Conservation (phyloP, 2,113 vertebrate genomes). For the Toxotes chatareus region DNA sequence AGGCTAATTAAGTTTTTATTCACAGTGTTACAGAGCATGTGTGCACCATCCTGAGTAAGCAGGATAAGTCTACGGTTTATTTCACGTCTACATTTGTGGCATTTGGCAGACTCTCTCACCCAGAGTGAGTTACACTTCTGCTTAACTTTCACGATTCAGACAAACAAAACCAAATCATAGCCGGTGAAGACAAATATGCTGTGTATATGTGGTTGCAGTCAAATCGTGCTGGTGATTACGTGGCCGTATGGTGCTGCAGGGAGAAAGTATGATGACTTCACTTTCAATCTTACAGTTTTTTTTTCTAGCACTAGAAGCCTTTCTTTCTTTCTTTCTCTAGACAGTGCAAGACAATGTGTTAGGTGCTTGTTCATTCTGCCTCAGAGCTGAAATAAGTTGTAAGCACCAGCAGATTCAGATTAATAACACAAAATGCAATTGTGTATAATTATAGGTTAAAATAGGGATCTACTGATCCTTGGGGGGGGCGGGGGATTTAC, state of each 20-base stretch:
- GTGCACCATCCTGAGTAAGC: slow-evolving; percentile 30
- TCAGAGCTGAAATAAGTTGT: too few relatives aligned
- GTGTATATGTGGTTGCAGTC: neutral
- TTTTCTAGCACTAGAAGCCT: too few relatives aligned
- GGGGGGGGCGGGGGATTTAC: too few relatives aligned
- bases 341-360: too few relatives aligned
- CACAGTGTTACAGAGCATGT: slow-evolving; percentile 42
- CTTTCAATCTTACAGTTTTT: too few relatives aligned
- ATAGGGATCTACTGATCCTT: too few relatives aligned
- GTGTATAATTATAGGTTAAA: too few relatives aligned
- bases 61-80: slow-evolving; percentile 35
- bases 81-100: slow-evolving; percentile 22
- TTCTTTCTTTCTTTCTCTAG: too few relatives aligned
- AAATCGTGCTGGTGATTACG: neutral
- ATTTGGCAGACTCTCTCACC: slow-evolving; percentile 1
- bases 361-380: too few relatives aligned
- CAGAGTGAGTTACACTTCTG: neutral
- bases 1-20: slow-evolving; percentile 53
- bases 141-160: slow-evolving; percentile 10
- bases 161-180: slow-evolving; percentile 19
- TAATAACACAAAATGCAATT: too few relatives aligned
- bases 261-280: neutral
- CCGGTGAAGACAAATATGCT: neutral
- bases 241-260: neutral
- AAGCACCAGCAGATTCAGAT: too few relatives aligned